phyloP scores from a whole-genome alignment of 2,888 invertebrate genomes.

The Phyto melanocephala region DNA sequence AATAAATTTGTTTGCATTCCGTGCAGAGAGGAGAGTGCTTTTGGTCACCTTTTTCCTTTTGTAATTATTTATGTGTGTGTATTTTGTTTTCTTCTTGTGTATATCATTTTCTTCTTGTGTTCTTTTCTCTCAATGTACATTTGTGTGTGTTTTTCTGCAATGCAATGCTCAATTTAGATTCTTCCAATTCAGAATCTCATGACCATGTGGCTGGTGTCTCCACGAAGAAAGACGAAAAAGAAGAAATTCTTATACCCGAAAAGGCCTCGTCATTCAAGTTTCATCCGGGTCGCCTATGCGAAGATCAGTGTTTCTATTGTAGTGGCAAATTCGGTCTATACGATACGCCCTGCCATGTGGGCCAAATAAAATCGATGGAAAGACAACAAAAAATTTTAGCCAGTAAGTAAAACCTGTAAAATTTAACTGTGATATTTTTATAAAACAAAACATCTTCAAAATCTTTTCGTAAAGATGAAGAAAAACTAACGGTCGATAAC shows the following conservation, averaged over 20 bases:
- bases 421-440: neutral
- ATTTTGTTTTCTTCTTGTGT: conserved; percentile 37
- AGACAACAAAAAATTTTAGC: conserved; percentile 89
- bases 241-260: conserved; percentile 88
- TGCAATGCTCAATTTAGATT: conserved; percentile 69
- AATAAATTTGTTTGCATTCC: neutral
- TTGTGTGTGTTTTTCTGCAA: conserved; percentile 44
- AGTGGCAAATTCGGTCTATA: conserved; percentile 92
- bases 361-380: conserved; percentile 90
- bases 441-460: neutral
- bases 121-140: conserved; percentile 31
- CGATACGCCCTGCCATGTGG: conserved; percentile 92
- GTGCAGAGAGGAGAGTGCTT: neutral
- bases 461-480: conserved; percentile 82
- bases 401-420: conserved; percentile 80
- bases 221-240: conserved; percentile 77
- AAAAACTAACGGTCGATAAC: conserved; percentile 89
- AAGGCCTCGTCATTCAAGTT: conserved; percentile 93
- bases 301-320: conserved; percentile 92
- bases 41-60: neutral
- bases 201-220: conserved; percentile 62
- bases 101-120: conserved; percentile 8
- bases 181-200: conserved; percentile 75
- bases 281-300: conserved; percentile 89
- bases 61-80: neutral